Evolutionary conservation across 2,113 vertebrate genomes (phyloP).

Genomic region (Carlito syrichta): DNA sequence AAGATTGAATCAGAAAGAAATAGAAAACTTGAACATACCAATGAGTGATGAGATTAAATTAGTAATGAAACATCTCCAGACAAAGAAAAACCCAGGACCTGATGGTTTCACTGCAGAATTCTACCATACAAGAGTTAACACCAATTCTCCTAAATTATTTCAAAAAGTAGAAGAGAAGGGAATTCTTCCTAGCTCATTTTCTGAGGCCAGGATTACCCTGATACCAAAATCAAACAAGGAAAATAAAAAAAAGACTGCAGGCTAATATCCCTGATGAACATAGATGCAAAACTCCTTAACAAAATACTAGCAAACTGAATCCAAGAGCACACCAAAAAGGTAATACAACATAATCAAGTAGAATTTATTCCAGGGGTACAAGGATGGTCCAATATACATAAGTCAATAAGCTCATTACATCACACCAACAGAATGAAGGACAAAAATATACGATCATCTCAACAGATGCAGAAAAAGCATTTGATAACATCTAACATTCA

Average conservation of each 20-base stretch:
- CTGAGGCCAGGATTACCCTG: neutral
- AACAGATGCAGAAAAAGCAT: too few relatives aligned
- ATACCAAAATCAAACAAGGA: neutral
- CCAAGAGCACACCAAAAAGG: neutral
- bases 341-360: neutral
- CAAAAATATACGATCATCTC: neutral
- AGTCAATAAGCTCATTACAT: neutral
- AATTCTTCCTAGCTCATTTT: neutral
- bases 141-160: too few relatives aligned
- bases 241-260: neutral
- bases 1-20: too few relatives aligned
- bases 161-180: neutral
- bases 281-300: neutral
- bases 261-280: neutral
- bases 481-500: too few relatives aligned
- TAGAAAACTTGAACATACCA: too few relatives aligned
- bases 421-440: neutral
- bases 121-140: too few relatives aligned
- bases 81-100: too few relatives aligned
- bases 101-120: too few relatives aligned
- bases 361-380: neutral
- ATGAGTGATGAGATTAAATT: too few relatives aligned
- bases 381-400: neutral
- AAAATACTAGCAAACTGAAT: neutral
- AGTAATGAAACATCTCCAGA: too few relatives aligned